Evolutionary conservation across 2,113 vertebrate species (phyloP).

Genomic region (Potamarius usumacintae): DNA sequence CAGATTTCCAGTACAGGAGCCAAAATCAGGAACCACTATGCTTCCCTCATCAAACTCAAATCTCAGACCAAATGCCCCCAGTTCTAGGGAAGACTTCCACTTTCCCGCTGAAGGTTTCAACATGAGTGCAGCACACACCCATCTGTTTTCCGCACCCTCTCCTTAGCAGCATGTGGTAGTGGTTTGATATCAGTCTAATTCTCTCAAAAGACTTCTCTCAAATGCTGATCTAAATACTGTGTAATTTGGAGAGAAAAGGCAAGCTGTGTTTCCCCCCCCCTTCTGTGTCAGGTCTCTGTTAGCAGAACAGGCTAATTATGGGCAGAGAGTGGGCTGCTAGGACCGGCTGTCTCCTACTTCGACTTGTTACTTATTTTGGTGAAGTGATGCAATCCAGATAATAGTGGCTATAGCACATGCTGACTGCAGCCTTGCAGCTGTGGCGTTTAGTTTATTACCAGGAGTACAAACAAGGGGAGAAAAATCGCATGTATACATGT

Average conservation of each 20-base stretch:
- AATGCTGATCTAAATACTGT: constrained; percentile 38
- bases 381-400: constrained; percentile 38
- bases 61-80: background rate
- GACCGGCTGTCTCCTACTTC: constrained; percentile 35
- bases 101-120: background rate
- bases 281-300: constrained; percentile 39
- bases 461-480: background rate
- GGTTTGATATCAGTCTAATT: constrained; percentile 6
- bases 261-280: constrained; percentile 16
- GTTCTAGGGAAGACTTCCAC: background rate
- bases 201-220: constrained; percentile 18
- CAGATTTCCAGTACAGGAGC: background rate
- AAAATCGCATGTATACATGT: background rate
- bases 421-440: constrained; percentile 41
- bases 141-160: constrained; percentile 19
- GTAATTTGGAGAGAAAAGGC: constrained; percentile 50
- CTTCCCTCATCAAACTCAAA: background rate
- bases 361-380: constrained; percentile 54
- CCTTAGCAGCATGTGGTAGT: constrained; percentile 6
- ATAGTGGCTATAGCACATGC: constrained; percentile 21
- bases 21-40: background rate
- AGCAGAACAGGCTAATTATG: constrained; percentile 50
- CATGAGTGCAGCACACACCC: background rate
- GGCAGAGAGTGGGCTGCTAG: constrained; percentile 35
- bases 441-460: constrained; percentile 27